Percentiles rank a stretch among this genome's conserved stretches.
Evolutionary conservation across 2,113 vertebrate species (phyloP).

Genomic region (Perccottus glenii): DNA sequence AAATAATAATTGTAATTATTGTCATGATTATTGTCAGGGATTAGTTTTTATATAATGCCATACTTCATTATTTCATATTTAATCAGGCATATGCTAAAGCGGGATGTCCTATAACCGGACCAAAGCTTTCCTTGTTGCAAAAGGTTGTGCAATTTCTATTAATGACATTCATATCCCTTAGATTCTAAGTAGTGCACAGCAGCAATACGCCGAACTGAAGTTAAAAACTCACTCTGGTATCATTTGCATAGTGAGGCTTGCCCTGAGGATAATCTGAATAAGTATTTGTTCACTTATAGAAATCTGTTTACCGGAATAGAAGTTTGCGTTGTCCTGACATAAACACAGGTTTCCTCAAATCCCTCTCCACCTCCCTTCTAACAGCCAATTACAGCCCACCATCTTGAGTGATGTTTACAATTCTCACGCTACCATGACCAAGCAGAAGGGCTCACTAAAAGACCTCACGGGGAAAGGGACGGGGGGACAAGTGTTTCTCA

Average conservation of each 20-base stretch:
- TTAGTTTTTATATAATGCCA: too few relatives aligned
- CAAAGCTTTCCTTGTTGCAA: too few relatives aligned
- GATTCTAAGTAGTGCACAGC: background rate
- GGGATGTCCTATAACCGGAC: too few relatives aligned
- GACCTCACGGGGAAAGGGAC: constrained; percentile 40
- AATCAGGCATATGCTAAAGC: too few relatives aligned
- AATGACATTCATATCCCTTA: background rate
- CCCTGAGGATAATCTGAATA: too few relatives aligned
- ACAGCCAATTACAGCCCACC: constrained; percentile 53
- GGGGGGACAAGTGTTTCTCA: constrained; percentile 50
- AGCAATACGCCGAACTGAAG: background rate
- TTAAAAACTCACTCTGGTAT: background rate
- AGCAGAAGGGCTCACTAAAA: constrained; percentile 20
- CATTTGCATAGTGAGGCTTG: constrained; percentile 6
- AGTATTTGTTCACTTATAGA: too few relatives aligned
- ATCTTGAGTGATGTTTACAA: constrained; percentile 43
- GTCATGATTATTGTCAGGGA: too few relatives aligned
- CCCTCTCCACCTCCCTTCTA: constrained; percentile 43
- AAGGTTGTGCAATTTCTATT: background rate
- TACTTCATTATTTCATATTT: too few relatives aligned
- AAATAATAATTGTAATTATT: too few relatives aligned
- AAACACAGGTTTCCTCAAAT: constrained; percentile 40
- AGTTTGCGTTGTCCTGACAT: constrained; percentile 47
- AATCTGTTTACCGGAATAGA: too few relatives aligned
- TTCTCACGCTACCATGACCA: constrained; percentile 37